A percentile compares a stretch with the other conserved stretches of the same genome.
phyloP scores from a whole-genome alignment of 2,888 invertebrate genomes.

The Brenthis hecate region DNA sequence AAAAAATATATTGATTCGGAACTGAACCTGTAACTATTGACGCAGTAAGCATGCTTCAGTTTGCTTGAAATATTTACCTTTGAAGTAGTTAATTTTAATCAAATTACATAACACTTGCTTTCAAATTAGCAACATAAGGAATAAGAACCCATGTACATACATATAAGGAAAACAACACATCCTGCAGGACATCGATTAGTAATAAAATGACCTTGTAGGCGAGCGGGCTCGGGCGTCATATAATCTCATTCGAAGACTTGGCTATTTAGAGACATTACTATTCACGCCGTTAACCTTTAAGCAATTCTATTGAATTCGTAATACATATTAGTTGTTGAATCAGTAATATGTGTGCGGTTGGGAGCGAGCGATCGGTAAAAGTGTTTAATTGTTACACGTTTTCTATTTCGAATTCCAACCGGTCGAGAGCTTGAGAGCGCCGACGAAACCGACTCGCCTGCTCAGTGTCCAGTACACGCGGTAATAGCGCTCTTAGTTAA shows the following conservation, averaged over 20 bases:
- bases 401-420: neutral
- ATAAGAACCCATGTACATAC: neutral
- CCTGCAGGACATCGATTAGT: neutral
- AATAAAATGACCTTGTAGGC: neutral
- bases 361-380: neutral
- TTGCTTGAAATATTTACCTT: too few relatives aligned
- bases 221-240: neutral
- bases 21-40: too few relatives aligned
- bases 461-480: neutral
- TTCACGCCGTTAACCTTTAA: slow-evolving; percentile 35
- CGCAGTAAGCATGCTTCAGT: too few relatives aligned
- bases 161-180: slow-evolving; percentile 4
- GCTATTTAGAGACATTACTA: slow-evolving; percentile 39
- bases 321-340: neutral
- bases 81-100: too few relatives aligned
- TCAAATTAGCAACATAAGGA: too few relatives aligned
- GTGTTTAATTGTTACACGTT: neutral
- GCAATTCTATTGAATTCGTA: slow-evolving; percentile 31
- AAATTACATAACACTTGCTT: too few relatives aligned
- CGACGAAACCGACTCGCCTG: neutral
- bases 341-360: neutral
- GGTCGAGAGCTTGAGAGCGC: neutral
- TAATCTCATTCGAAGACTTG: neutral
- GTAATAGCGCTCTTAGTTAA: neutral
- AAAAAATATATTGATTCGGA: too few relatives aligned